Percentiles rank a stretch among this genome's conserved stretches.
phyloP scores from a whole-genome alignment of 2,888 invertebrate genomes.

The Macrosoma leucophasiata region DNA sequence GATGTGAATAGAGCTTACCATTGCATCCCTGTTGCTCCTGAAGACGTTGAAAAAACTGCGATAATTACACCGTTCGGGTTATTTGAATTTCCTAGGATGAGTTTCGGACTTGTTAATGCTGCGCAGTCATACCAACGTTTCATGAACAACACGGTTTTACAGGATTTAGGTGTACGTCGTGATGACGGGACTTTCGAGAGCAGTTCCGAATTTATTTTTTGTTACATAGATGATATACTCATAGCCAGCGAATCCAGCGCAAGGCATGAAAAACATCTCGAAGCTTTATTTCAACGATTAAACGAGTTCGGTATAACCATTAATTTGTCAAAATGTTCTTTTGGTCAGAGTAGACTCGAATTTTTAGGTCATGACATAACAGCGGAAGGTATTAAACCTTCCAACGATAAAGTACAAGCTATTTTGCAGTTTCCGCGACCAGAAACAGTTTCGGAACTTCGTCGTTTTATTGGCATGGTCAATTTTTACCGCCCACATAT shows the following conservation, averaged over 20 bases:
- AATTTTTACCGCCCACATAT: too few species aligned
- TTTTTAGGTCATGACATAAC: conserved; percentile 7
- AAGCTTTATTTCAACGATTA: conserved; percentile 6
- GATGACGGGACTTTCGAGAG: background rate
- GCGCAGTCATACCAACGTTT: conserved; percentile 22
- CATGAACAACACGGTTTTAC: conserved; percentile 16
- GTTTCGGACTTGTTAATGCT: conserved; percentile 11
- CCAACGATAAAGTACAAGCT: background rate
- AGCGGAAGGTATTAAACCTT: background rate
- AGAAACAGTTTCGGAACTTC: too few species aligned
- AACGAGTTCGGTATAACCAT: conserved; percentile 8
- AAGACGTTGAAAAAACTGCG: conserved; percentile 8
- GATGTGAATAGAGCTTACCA: conserved; percentile 27
- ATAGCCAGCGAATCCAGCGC: conserved; percentile 1
- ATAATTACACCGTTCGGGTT: conserved; percentile 12
- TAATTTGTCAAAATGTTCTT: conserved; percentile 10
- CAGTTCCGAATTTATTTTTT: conserved; percentile 11
- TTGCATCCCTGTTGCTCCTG: background rate
- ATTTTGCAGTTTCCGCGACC: too few species aligned
- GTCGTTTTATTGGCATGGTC: too few species aligned
- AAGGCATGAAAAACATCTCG: conserved; percentile 6
- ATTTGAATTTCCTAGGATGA: conserved; percentile 8
- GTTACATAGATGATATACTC: conserved; percentile 3
- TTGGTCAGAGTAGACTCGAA: background rate
- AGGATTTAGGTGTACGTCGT: background rate